These are phyloP conservation scores for Aptenodytes forsteri DNA, from an alignment of 2,113 vertebrate genomes.

Conservation along the genomic window DNA sequence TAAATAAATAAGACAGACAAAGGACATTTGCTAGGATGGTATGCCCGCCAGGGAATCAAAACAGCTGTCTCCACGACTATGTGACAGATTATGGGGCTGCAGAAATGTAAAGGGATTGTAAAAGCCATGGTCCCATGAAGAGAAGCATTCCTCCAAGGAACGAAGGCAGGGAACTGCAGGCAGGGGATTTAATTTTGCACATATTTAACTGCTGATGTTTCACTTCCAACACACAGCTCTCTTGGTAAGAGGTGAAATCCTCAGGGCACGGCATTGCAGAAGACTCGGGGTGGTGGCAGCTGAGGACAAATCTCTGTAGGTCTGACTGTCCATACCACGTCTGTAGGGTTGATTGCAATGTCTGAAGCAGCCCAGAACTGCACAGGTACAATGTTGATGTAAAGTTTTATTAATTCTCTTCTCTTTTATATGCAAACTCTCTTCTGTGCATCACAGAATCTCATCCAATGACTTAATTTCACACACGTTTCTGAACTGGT, in stretches of 20 bases:
- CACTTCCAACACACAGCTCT: not conserved
- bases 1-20: not conserved
- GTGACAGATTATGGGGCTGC: not conserved
- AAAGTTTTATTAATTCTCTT: not conserved
- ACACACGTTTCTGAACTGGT: not conserved
- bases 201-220: not conserved
- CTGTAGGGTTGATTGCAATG: not conserved
- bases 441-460: not conserved
- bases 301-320: not conserved
- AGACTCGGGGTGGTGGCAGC: not conserved
- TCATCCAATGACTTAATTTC: not conserved
- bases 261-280: not conserved
- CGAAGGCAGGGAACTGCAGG: not conserved
- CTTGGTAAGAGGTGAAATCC: not conserved
- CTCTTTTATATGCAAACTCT: not conserved
- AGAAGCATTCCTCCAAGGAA: not conserved
- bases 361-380: not conserved
- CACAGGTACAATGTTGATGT: not conserved
- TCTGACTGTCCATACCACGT: not conserved
- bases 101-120: not conserved
- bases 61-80: not conserved
- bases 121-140: not conserved
- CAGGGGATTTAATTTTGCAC: not conserved
- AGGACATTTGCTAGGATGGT: not conserved
- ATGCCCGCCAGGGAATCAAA: not conserved